These are phyloP conservation scores for Drosophila hamatofila DNA, from an alignment of 2,888 invertebrate species.

Conservation along the genomic window DNA sequence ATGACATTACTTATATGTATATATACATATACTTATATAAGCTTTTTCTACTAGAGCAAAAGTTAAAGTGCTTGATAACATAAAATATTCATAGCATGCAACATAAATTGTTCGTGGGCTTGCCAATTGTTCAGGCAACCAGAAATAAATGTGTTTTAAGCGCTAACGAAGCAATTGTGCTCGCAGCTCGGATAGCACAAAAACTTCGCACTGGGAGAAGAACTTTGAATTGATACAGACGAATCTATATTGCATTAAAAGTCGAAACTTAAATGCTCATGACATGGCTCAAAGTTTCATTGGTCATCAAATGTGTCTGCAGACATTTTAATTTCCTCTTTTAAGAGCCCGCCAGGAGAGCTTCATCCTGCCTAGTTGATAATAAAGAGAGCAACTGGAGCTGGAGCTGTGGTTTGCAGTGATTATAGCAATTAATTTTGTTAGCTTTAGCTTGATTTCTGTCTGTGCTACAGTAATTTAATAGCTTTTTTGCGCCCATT, in stretches of 20 bases:
- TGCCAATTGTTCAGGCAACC: conserved; percentile 19
- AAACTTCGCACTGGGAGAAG: neutral
- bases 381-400: too few species aligned
- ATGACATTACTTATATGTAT: conserved; percentile 43
- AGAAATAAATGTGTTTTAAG: conserved; percentile 54
- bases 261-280: conserved; percentile 38
- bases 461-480: neutral
- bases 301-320: conserved; percentile 13
- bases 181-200: conserved; percentile 9
- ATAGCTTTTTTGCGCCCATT: conserved; percentile 1
- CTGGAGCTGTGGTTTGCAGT: conserved; percentile 12
- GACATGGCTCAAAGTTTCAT: conserved; percentile 6
- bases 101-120: conserved; percentile 42
- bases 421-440: conserved; percentile 48
- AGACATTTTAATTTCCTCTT: neutral
- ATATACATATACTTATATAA: conserved; percentile 16
- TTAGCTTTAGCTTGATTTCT: conserved; percentile 3
- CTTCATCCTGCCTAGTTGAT: neutral
- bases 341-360: neutral
- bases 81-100: conserved; percentile 64
- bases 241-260: conserved; percentile 22
- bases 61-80: conserved; percentile 61
- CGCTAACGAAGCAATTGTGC: conserved; percentile 77
- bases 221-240: conserved; percentile 1
- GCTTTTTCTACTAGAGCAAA: conserved; percentile 24